Conservation (phyloP, 2,113 vertebrate genomes). For the Oncorhynchus clarkii region DNA sequence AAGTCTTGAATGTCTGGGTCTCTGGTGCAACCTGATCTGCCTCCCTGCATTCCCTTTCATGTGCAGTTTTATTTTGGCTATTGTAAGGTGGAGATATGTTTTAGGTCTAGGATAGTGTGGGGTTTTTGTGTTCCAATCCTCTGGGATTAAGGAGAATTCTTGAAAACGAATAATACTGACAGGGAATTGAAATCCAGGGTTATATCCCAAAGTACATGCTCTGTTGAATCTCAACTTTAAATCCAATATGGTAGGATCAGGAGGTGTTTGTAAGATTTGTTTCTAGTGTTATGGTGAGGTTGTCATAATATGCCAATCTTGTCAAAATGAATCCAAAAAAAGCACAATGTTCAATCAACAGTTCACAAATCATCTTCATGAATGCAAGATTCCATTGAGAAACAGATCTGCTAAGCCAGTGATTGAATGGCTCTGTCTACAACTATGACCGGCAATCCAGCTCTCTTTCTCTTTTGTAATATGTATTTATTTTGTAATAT, state of each 20-base stretch:
- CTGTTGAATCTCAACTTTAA: background rate
- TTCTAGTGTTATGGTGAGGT: background rate
- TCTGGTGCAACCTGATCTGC: constrained; percentile 36
- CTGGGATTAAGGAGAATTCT: constrained; percentile 31
- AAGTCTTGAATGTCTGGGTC: background rate
- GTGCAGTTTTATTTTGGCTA: constrained; percentile 14
- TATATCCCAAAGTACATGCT: background rate
- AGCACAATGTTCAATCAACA: background rate
- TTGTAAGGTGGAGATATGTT: constrained; percentile 25
- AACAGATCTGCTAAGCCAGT: background rate
- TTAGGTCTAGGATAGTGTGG: background rate
- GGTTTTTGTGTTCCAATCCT: constrained; percentile 26
- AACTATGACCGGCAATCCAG: no score
- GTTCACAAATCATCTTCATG: background rate
- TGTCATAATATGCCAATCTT: background rate
- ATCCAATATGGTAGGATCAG: constrained; percentile 1
- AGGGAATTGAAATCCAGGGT: background rate
- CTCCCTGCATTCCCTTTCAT: background rate
- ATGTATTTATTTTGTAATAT: no score
- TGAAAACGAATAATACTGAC: constrained; percentile 37
- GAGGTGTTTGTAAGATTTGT: background rate
- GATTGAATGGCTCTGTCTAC: background rate
- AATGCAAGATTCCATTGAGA: background rate
- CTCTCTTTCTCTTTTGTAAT: no score
- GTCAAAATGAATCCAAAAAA: background rate